Base-by-base conservation (phyloP, 2,797 vertebrate genomes). In the Bufotes viridis region DNA sequence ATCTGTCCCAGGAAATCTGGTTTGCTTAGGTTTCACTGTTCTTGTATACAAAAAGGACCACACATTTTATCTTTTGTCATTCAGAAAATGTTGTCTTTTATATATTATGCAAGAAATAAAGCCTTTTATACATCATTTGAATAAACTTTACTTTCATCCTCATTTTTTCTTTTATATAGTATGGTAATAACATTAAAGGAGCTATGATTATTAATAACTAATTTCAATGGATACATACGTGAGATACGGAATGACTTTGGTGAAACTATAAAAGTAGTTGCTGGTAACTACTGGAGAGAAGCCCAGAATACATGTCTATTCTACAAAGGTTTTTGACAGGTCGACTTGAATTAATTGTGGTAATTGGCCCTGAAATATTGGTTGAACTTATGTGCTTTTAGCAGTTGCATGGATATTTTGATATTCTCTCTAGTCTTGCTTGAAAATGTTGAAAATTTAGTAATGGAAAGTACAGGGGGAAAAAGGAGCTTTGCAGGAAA, bases 271-370 rank as follows among this genome's bases (percentile, higher is more conserved):
- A 75, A 78, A 84, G 69, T 60, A 34, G 70, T 74, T 84, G 18
- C 75, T 75, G 82, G 82, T 84, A 74, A 83, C n/a, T 65, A 7
- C 83, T 85, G 83, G 72, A 78, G 78, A 65, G 83, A 24, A 85
- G 70, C 70, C 72, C 58, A 78, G 72, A 78, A 63, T 42, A 34
- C 34, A 53, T 78, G n/a, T 65, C 58, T 24, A 22, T 53, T 85
- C 58, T 58, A 15, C 72, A 63, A 85, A 85, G 58, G 72, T 63
- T 65, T 65, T 20, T 85, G 83, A 74, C 83, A 63, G 72, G 72
- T 85, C 34, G 78, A n/a, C 29, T 78, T 61, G 55, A 76, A 76
- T 85, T 61, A 70, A 85, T 85, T 76, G 18, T n/a, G 58, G 70
- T 78, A 85, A 85, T 65, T 85, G 72, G 57, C 78, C 26, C 72